Evolutionary conservation across 1,140 invertebrate species (phyloP).

Genomic region (Streblospio benedicti): DNA sequence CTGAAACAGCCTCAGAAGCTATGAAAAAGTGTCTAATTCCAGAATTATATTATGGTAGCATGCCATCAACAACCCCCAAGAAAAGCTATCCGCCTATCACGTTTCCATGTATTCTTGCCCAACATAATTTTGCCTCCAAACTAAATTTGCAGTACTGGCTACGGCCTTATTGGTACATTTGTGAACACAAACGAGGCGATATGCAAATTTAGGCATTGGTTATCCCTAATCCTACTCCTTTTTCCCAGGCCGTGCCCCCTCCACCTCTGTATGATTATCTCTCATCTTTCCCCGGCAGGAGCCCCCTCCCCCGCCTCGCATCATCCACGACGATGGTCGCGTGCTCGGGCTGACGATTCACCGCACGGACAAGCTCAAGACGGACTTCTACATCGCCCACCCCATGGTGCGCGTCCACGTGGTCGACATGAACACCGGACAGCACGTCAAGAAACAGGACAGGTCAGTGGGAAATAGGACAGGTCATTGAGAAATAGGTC

Average conservation of each 20-base stretch:
- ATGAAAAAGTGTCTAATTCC: too few species aligned
- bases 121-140: too few species aligned
- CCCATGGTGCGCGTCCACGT: slow-evolving; percentile 48
- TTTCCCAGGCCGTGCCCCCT: too few species aligned
- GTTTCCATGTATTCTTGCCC: too few species aligned
- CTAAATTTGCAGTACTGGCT: neutral
- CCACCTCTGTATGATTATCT: neutral
- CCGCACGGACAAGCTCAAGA: slow-evolving; percentile 45
- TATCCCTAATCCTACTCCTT: too few species aligned
- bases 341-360: slow-evolving; percentile 31
- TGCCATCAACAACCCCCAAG: too few species aligned
- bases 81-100: too few species aligned
- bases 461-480: slow-evolving; percentile 44
- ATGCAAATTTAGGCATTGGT: too few species aligned
- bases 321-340: neutral
- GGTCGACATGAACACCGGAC: slow-evolving; percentile 42
- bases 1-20: too few species aligned
- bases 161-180: neutral
- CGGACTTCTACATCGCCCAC: slow-evolving; percentile 44
- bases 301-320: neutral
- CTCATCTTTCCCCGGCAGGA: neutral
- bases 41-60: too few species aligned
- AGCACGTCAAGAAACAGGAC: slow-evolving; percentile 41
- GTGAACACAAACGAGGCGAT: neutral
- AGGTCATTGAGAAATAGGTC: slow-evolving; percentile 43